A percentile compares a stretch with the other conserved stretches of the same genome.
phyloP scores from a whole-genome alignment of 2,888 invertebrate genomes.

The Spialia ferax region DNA sequence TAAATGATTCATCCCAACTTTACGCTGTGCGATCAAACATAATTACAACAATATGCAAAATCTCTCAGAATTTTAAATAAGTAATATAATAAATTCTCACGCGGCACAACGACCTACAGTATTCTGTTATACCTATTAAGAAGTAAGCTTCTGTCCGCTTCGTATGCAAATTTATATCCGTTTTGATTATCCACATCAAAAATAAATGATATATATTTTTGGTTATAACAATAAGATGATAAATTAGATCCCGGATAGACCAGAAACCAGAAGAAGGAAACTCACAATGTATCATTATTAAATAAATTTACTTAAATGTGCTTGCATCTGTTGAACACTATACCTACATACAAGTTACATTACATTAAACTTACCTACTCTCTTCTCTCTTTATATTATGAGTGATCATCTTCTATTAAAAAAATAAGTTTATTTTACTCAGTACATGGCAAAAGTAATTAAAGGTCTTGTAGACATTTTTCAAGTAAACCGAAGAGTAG shows the following conservation, averaged over 20 bases:
- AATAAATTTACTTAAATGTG: too few species aligned
- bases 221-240: not conserved
- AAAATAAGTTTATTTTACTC: too few species aligned
- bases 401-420: too few species aligned
- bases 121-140: constrained; percentile 63
- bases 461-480: not conserved
- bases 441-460: not conserved
- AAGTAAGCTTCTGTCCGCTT: constrained; percentile 60
- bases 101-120: constrained; percentile 64
- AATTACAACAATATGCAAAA: constrained; percentile 36
- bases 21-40: constrained; percentile 32
- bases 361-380: too few species aligned
- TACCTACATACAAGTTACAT: too few species aligned
- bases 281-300: too few species aligned
- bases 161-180: constrained; percentile 71
- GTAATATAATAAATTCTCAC: constrained; percentile 59
- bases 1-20: constrained; percentile 28
- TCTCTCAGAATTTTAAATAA: constrained; percentile 28
- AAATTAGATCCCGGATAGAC: not conserved
- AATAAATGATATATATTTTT: constrained; percentile 15
- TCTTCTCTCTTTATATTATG: too few species aligned
- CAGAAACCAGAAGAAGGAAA: not conserved
- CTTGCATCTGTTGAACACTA: too few species aligned
- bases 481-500: not conserved
- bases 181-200: constrained; percentile 60